Percentiles rank a stretch among this genome's conserved stretches.
phyloP scores from a whole-genome alignment of 1,140 invertebrate genomes.

The Drosophila nigrodunni region DNA sequence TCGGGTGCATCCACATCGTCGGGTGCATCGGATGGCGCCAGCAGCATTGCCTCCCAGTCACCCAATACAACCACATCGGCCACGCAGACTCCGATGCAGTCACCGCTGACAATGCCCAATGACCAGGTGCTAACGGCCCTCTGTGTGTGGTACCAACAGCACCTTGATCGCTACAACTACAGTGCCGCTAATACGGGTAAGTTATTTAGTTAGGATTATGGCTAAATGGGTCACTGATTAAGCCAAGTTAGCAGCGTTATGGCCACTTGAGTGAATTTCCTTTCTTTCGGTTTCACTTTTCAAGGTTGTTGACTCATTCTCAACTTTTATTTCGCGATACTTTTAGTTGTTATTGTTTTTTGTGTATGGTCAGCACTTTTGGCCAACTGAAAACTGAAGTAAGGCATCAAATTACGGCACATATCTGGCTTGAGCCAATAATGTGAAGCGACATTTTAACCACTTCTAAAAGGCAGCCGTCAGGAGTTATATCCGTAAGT shows the following conservation, averaged over 20 bases:
- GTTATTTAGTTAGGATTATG: not conserved
- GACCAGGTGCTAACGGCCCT: slow-evolving; percentile 79
- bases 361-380: slow-evolving; percentile 58
- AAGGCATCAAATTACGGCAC: slow-evolving; percentile 53
- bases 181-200: slow-evolving; percentile 41
- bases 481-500: not conserved
- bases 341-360: slow-evolving; percentile 27
- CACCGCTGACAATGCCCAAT: slow-evolving; percentile 63
- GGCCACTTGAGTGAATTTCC: slow-evolving; percentile 52
- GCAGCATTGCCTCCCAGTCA: slow-evolving; percentile 75
- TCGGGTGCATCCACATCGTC: slow-evolving; percentile 63
- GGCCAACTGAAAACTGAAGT: slow-evolving; percentile 17
- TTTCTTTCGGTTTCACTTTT: slow-evolving; percentile 62
- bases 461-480: slow-evolving; percentile 7
- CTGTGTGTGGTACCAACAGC: slow-evolving; percentile 69
- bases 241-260: slow-evolving; percentile 32
- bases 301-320: slow-evolving; percentile 74
- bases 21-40: slow-evolving; percentile 72
- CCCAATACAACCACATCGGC: slow-evolving; percentile 83
- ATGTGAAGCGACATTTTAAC: not conserved
- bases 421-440: not conserved
- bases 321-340: not conserved
- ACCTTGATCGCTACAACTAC: slow-evolving; percentile 53
- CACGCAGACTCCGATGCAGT: slow-evolving; percentile 84
- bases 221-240: slow-evolving; percentile 69